Evolutionary conservation across 2,113 vertebrate genomes (phyloP).

Genomic region (Alligator mississippiensis): DNA sequence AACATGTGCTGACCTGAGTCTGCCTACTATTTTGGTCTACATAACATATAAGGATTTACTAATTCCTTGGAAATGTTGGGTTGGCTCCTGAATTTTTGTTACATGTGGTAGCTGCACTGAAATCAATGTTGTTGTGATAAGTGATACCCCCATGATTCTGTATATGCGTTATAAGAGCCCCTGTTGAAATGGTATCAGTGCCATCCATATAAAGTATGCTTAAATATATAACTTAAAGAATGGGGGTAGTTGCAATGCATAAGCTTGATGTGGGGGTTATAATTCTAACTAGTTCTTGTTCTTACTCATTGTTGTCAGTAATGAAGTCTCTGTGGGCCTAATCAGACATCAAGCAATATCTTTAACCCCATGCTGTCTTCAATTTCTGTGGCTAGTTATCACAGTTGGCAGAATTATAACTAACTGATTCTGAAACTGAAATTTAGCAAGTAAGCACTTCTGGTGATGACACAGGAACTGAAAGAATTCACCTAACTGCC

Average conservation of each 20-base stretch:
- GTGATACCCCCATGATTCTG: accelerated
- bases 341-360: not conserved
- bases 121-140: not conserved
- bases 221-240: not conserved
- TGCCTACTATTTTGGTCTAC: not conserved
- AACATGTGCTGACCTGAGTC: not conserved
- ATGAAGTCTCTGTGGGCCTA: not conserved
- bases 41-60: not conserved
- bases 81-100: not conserved
- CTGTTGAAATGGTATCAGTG: accelerated
- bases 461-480: not conserved
- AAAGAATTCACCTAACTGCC: not conserved
- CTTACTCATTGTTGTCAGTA: too few relatives aligned
- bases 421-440: accelerated
- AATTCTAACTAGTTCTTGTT: not conserved
- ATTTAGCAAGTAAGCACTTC: accelerated
- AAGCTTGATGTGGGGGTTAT: not conserved
- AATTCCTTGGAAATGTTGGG: not conserved
- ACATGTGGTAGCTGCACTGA: not conserved
- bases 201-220: not conserved
- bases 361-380: not conserved
- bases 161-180: not conserved
- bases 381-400: not conserved
- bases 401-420: not conserved
- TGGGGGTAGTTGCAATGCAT: not conserved